Percentiles rank a stretch among this genome's conserved stretches.
Conservation (phyloP, 1,140 invertebrate genomes). For the Brachionus paranguensis region DNA sequence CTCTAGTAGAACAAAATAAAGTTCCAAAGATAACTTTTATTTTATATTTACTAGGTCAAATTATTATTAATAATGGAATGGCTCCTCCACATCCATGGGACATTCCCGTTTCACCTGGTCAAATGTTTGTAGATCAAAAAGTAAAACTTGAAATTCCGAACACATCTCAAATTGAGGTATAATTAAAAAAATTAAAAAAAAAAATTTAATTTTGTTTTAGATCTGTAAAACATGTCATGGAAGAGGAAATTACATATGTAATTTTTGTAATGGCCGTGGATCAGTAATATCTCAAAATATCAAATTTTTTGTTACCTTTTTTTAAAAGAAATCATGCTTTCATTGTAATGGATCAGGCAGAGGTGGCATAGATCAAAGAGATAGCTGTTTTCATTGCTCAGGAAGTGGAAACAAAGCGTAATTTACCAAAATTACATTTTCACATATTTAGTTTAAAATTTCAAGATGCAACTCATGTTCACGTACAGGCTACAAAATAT, state of each 20-base stretch:
- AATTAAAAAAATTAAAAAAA: neutral
- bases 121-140: slow-evolving; percentile 5
- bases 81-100: slow-evolving; percentile 17
- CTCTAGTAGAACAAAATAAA: neutral
- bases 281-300: neutral
- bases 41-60: slow-evolving; percentile 5
- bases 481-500: neutral
- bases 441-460: neutral
- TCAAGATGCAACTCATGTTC: neutral
- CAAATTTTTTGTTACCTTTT: neutral
- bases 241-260: neutral
- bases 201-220: neutral
- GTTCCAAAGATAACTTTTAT: neutral
- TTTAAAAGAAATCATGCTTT: neutral
- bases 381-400: neutral
- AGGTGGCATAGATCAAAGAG: neutral
- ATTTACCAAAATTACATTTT: neutral
- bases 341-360: slow-evolving; percentile 13
- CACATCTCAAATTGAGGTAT: slow-evolving; percentile 17
- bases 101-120: neutral
- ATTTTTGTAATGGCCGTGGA: neutral
- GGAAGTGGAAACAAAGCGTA: neutral
- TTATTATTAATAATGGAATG: neutral
- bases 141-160: neutral
- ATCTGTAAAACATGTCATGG: neutral